Percentiles rank a stretch among this genome's conserved stretches.
Evolutionary conservation across 2,113 vertebrate species (phyloP).

Genomic region (Athene noctua): DNA sequence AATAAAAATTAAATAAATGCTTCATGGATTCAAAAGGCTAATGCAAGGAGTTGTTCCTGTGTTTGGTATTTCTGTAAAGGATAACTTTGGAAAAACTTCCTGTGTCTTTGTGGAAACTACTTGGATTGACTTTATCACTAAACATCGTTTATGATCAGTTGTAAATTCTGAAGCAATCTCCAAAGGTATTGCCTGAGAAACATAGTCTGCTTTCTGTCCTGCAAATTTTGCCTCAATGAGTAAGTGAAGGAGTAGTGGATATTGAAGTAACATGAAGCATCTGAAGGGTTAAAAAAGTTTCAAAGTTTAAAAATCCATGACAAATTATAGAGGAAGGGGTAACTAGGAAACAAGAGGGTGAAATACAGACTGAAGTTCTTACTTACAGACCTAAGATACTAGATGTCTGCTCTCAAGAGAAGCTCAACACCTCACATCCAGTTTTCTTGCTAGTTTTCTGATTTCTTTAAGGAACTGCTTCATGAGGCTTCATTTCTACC

Average conservation of each 20-base stretch:
- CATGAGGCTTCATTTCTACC: neutral
- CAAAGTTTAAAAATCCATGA: neutral
- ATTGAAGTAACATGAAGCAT: neutral
- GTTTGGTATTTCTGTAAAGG: neutral
- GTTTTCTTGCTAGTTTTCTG: neutral
- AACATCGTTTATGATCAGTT: neutral
- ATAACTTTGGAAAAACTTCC: neutral
- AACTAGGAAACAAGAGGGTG: neutral
- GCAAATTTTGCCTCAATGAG: neutral
- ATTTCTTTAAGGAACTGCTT: neutral
- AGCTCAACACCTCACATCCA: neutral
- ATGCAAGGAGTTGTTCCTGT: neutral
- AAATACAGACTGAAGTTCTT: neutral
- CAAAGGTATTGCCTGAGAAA: neutral
- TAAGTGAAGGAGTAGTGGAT: neutral
- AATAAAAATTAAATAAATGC: neutral
- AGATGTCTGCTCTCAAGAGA: neutral
- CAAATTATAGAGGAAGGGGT: neutral
- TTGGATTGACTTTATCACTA: neutral
- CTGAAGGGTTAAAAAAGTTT: neutral
- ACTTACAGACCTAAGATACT: neutral
- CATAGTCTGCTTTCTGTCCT: neutral
- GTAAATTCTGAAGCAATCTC: neutral
- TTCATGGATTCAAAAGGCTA: neutral
- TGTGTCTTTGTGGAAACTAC: neutral